Evolutionary conservation across 2,888 invertebrate genomes (phyloP), one percentile per base, ranked within the genome.

Genomic region (Phania funesta): DNA sequence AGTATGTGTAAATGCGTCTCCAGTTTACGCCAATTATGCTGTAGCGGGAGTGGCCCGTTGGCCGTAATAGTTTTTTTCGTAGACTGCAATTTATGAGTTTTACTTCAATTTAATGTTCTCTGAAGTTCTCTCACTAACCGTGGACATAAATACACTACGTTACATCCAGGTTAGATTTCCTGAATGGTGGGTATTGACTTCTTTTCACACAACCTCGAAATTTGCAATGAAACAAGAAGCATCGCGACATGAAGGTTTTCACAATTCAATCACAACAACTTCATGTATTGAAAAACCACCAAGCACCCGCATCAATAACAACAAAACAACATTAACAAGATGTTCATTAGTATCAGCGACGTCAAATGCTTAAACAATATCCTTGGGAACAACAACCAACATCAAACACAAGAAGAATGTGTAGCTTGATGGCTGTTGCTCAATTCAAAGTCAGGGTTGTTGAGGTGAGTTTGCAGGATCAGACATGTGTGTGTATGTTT

Each of bases 301-400:
- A 52, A 20, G 50, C 60, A 52, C 62, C 73, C 62, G 62, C 60
- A 62, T 50, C 50, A 41, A 22, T 29, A 29, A 29, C 20, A 35
- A 6, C 9, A 58, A 0, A 48, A 35, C 22, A 44, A n/a, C 20
- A 44, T 9, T n/a, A 18, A 18, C 18, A 26, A 9, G 4, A 26
- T 26, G 4, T 22, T 16, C 11, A 52, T 73, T 50, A 22, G 22
- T 62, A 62, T 60, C 41, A 62, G 29, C 29, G 62, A 62, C 20
- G 50, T 50, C 60, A 50, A 50, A 38, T 73, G 50, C 41, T 46
- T 26, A 18, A 35, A 54, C 54, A 54, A 65, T 20, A 65, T 74
- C 24, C 64, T 65, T 64, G 22, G 64, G 7, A 46, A 46, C 54
- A 54, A 32, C 35, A 60, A 24, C 38, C 29, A 50, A n/a, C 50